Evolutionary conservation across 1,140 invertebrate species (phyloP).

Genomic region (Leptoteleia sp.): DNA sequence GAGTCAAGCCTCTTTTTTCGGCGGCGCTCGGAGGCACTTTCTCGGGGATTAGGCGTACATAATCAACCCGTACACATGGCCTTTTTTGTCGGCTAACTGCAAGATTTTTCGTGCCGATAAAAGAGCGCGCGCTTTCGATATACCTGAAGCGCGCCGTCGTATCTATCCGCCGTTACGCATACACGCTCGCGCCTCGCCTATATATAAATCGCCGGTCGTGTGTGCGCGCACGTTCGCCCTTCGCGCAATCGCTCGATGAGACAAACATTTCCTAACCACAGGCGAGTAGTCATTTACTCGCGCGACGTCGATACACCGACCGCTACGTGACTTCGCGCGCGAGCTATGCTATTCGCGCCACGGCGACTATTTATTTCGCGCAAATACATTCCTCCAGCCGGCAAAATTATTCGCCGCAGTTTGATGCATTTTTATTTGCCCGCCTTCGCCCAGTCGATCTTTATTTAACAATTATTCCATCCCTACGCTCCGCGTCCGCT

Average conservation of each 20-base stretch:
- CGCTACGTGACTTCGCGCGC: conserved; percentile 53
- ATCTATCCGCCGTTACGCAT: conserved; percentile 3
- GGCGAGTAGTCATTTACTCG: conserved; percentile 55
- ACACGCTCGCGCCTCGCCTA: not conserved
- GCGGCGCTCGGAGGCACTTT: conserved; percentile 56
- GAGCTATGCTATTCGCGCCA: conserved; percentile 34
- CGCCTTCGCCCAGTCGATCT: not conserved
- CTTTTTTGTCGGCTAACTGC: conserved; percentile 56
- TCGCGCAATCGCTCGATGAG: conserved; percentile 61
- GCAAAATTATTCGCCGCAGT: conserved; percentile 13
- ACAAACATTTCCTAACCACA: conserved; percentile 59
- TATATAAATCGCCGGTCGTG: not conserved
- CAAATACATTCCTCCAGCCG: conserved; percentile 19
- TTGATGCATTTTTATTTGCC: conserved; percentile 2
- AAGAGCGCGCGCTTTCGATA: conserved; percentile 37
- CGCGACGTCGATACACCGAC: conserved; percentile 57
- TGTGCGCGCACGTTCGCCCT: conserved; percentile 36
- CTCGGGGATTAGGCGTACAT: conserved; percentile 61
- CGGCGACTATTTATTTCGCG: conserved; percentile 40
- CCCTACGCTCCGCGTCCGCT: not conserved
- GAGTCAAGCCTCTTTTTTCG: conserved; percentile 44
- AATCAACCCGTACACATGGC: conserved; percentile 55
- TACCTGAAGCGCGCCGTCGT: conserved; percentile 26
- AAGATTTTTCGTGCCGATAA: conserved; percentile 56
- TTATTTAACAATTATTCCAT: not conserved